Evolutionary conservation across 2,113 vertebrate genomes (phyloP).

Genomic region (Nansenia antarctica): DNA sequence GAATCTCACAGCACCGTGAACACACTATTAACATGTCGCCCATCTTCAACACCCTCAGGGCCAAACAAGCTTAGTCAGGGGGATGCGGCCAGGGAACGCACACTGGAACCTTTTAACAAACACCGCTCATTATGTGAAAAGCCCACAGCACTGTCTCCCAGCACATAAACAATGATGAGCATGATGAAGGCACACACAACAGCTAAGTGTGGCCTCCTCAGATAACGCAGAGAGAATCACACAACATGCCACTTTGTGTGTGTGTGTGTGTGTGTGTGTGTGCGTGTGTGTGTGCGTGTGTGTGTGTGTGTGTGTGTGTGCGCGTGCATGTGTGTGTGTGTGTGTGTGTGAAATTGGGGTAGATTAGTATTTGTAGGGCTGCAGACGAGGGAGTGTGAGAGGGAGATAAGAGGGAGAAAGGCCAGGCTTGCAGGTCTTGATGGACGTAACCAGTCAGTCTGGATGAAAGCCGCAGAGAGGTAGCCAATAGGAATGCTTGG

Average conservation of each 20-base stretch:
- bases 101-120: slow-evolving; percentile 8
- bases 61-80: slow-evolving; percentile 13
- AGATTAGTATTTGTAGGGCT: slow-evolving; percentile 35
- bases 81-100: slow-evolving; percentile 1
- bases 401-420: slow-evolving; percentile 31
- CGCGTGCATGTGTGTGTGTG: background rate
- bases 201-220: slow-evolving; percentile 7
- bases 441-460: slow-evolving; percentile 31
- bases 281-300: slow-evolving; percentile 1
- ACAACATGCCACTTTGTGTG: slow-evolving; percentile 10
- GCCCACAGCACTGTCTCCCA: slow-evolving; percentile 16
- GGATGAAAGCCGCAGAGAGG: slow-evolving; percentile 10
- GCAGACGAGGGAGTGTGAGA: slow-evolving; percentile 21
- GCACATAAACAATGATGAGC: slow-evolving; percentile 15
- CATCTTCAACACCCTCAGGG: slow-evolving; percentile 7
- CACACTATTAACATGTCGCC: slow-evolving; percentile 32
- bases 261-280: slow-evolving; percentile 5
- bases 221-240: slow-evolving; percentile 24
- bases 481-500: slow-evolving; percentile 18
- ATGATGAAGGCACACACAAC: background rate
- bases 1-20: slow-evolving; percentile 23
- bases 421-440: slow-evolving; percentile 33
- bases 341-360: slow-evolving; percentile 21
- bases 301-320: slow-evolving; percentile 1
- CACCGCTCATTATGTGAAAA: slow-evolving; percentile 16